phyloP scores from a whole-genome alignment of 2,797 vertebrate genomes.

The Yasuhikotakia modesta region DNA sequence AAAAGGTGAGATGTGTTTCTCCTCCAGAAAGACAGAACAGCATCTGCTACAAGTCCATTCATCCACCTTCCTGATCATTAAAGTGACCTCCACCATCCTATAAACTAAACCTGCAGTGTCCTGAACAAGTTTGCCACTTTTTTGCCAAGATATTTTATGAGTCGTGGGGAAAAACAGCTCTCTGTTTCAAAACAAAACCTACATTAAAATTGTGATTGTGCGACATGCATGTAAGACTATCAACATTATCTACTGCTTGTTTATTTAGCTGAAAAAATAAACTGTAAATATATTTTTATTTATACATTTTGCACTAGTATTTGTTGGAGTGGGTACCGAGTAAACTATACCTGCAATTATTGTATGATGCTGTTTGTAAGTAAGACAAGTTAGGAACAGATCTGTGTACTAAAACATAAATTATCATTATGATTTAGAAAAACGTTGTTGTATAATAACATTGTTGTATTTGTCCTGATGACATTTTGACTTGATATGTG shows the following conservation, averaged over 20 bases:
- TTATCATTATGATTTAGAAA: background rate
- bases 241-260: background rate
- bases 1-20: background rate
- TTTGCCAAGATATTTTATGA: background rate
- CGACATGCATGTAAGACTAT: background rate
- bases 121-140: background rate
- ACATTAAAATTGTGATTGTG: background rate
- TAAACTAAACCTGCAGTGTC: conserved; percentile 10
- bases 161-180: background rate
- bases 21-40: background rate
- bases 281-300: too few species aligned
- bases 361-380: background rate
- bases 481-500: too few species aligned
- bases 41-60: background rate
- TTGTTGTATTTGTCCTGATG: background rate
- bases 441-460: conserved; percentile 7
- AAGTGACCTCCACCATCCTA: background rate
- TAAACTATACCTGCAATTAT: background rate
- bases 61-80: background rate
- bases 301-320: background rate
- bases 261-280: too few species aligned
- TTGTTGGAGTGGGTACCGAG: background rate
- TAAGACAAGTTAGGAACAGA: background rate
- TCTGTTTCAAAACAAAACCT: background rate
- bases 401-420: background rate